phyloP scores from a whole-genome alignment of 2,888 invertebrate species.

The Chesias legatella region DNA sequence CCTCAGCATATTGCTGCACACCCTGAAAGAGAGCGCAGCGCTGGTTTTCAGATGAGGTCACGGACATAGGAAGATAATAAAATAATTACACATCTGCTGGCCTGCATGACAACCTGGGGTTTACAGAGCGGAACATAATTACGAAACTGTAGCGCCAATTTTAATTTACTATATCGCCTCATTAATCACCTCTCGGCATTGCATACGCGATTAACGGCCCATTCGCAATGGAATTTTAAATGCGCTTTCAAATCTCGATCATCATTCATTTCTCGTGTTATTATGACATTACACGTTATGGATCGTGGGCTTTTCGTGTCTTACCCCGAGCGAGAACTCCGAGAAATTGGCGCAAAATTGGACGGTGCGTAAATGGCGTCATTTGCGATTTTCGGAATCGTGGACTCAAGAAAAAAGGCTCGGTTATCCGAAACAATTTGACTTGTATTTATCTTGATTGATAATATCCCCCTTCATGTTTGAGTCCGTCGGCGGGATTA shows the following conservation, averaged over 20 bases:
- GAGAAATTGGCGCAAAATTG: conserved; percentile 72
- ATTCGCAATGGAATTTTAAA: conserved; percentile 9
- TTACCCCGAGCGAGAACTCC: conserved; percentile 35
- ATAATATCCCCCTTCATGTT: conserved; percentile 24
- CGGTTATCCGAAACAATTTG: conserved; percentile 25
- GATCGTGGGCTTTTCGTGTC: conserved; percentile 5
- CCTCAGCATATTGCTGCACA: no score
- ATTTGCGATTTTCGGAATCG: conserved; percentile 38
- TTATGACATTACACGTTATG: conserved; percentile 3
- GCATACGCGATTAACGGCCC: conserved; percentile 14
- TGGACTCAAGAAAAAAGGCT: conserved; percentile 9
- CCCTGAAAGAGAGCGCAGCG: no score
- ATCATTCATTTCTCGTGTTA: conserved; percentile 6
- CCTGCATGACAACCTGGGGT: not conserved
- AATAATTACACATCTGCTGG: no score
- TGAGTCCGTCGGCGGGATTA: conserved; percentile 11
- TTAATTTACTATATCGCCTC: conserved; percentile 10
- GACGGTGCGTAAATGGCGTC: conserved; percentile 58
- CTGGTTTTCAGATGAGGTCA: no score
- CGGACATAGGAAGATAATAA: no score
- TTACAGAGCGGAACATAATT: conserved; percentile 17
- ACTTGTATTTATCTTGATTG: conserved; percentile 24
- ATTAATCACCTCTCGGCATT: conserved; percentile 20
- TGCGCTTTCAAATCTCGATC: conserved; percentile 6
- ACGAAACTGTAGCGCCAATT: conserved; percentile 11